A percentile compares a stretch with the other conserved stretches of the same genome.
phyloP scores from a whole-genome alignment of 2,888 invertebrate species.

The Neelides folsomi region DNA sequence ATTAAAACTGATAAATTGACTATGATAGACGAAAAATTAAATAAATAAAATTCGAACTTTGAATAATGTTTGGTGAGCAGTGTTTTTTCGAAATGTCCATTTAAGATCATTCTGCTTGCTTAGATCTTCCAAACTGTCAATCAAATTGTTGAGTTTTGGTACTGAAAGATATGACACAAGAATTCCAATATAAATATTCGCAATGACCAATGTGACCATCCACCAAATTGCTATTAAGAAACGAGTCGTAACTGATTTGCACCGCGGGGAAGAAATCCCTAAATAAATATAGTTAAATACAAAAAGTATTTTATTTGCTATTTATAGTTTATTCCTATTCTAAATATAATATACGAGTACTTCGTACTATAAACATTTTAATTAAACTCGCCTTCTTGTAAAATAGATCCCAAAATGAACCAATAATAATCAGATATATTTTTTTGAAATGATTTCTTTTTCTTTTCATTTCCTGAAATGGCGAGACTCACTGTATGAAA shows the following conservation, averaged over 20 bases:
- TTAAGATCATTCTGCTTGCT: conserved; percentile 15
- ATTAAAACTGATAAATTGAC: no score
- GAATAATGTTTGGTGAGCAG: conserved; percentile 25
- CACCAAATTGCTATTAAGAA: conserved; percentile 29
- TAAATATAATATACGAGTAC: neutral
- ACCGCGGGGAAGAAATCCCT: conserved; percentile 25
- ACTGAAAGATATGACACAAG: conserved; percentile 29
- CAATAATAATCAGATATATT: neutral
- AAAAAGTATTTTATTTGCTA: neutral
- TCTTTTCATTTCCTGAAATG: conserved; percentile 7
- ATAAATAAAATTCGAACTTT: no score
- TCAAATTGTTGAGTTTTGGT: conserved; percentile 24
- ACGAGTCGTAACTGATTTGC: conserved; percentile 17
- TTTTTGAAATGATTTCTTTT: neutral
- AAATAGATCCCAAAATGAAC: conserved; percentile 29
- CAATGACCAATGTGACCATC: conserved; percentile 24
- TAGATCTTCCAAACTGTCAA: conserved; percentile 27
- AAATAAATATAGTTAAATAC: conserved; percentile 3
- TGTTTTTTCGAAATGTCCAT: conserved; percentile 28
- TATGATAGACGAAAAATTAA: no score
- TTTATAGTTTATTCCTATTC: no score
- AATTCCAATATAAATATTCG: conserved; percentile 31
- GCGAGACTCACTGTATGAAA: conserved; percentile 19
- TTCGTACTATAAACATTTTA: neutral
- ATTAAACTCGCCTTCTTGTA: conserved; percentile 25